These are phyloP conservation scores for Columba guinea DNA, from an alignment of 2,797 vertebrate genomes.

Conservation along the genomic window DNA sequence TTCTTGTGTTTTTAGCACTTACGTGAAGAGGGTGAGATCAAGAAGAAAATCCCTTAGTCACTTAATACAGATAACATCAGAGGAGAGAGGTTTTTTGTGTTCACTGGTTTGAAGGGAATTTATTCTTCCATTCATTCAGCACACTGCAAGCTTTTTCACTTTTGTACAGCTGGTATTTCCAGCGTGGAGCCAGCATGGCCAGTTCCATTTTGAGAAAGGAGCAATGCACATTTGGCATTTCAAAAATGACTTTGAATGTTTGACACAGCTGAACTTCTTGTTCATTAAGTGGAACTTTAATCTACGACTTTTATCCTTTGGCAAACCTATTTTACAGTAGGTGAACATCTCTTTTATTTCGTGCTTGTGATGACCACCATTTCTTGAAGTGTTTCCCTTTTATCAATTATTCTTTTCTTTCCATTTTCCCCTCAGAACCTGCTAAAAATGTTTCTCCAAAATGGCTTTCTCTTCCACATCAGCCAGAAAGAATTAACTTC, in stretches of 20 bases:
- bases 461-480: not conserved
- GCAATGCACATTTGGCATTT: constrained; percentile 28
- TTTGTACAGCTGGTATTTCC: not conserved
- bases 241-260: constrained; percentile 19
- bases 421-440: not conserved
- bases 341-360: constrained; percentile 33
- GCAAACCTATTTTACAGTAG: constrained; percentile 8
- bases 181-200: not conserved
- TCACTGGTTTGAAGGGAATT: constrained; percentile 29
- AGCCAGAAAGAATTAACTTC: constrained; percentile 13
- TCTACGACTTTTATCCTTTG: not conserved
- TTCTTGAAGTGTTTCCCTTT: constrained; percentile 7
- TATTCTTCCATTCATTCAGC: constrained; percentile 16
- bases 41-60: constrained; percentile 37
- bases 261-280: constrained; percentile 41
- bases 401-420: not conserved
- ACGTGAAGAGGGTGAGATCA: constrained; percentile 26
- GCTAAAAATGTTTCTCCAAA: not conserved
- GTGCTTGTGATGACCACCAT: not conserved
- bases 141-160: not conserved
- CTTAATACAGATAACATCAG: constrained; percentile 23
- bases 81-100: not conserved
- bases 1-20: constrained; percentile 24
- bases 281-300: constrained; percentile 53
- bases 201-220: not conserved